Base-by-base conservation (phyloP, 2,888 invertebrate genomes). In the Pyrocoelia pectoralis region DNA sequence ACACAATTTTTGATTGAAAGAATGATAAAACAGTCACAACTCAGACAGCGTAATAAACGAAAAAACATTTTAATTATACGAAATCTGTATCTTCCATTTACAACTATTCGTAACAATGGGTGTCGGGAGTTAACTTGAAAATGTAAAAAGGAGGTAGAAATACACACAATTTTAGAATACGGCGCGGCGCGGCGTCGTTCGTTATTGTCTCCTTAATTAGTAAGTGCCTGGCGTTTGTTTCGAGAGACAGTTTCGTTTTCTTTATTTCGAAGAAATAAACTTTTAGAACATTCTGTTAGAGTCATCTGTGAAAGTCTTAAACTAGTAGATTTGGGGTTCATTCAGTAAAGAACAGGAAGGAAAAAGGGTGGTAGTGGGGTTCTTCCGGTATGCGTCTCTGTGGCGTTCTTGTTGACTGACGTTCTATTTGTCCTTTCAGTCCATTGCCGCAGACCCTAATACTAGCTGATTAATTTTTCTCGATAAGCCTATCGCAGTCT, bases 401-500 rank as follows among this genome's bases (percentile, higher is more conserved):
- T 73, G 73, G 70, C 72, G 73, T 72, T 75, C 64, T 74, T 75
- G 74, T 77, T 75, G 76, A 77, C 74, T 73, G 75, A 75, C 75
- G 73, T 73, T 73, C 74, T 76, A 76, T 76, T 77, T 76, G 76
- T 75, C 76, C 76, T 74, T 70, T 74, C 74, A 71, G 72, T 74
- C 73, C 70, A 73, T 70, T 72, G 70, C 68, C 53, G 63, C 58
- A 41, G 46, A 58, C 70, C 70, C 68, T 72, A 74, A 73, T 73
- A 70, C 69, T 59, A 55, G 48, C 70, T 72, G 72, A 73, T 73
- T 73, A 73, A 74, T 73, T 73, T 73, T 69, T 65, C 53, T 61
- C 29, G 61, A 65, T 61, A 56, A 54, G 40, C 18, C 48, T 63
- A 19, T 49, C 19, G 15, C 13, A 17, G 9, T 10, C 17, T 14